Percentiles rank a stretch among this genome's conserved stretches.
phyloP scores from a whole-genome alignment of 64 coral and sea anemone genomes.

The Montipora cactus region DNA sequence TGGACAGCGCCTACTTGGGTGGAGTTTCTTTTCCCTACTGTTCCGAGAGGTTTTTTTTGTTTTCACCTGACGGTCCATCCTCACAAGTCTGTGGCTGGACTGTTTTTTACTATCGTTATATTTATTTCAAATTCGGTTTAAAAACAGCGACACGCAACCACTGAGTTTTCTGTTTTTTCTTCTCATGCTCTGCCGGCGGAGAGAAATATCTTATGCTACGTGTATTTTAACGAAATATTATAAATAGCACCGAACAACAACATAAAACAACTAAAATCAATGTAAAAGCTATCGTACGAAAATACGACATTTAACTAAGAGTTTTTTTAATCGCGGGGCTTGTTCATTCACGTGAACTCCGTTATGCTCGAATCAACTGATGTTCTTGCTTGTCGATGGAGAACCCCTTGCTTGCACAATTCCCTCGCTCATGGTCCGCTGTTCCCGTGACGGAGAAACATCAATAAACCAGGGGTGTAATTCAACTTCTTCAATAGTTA shows the following conservation, averaged over 20 bases:
- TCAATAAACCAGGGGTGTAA: slow-evolving; percentile 62
- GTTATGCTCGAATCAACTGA: background rate
- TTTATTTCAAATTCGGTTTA: too few species aligned
- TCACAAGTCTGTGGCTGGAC: too few species aligned
- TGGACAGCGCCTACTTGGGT: too few species aligned
- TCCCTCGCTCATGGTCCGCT: background rate
- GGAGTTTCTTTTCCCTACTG: too few species aligned
- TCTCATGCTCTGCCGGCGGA: too few species aligned
- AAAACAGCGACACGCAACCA: too few species aligned
- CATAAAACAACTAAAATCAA: background rate
- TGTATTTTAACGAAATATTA: background rate
- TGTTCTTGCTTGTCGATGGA: background rate
- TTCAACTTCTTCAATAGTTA: slow-evolving; percentile 63
- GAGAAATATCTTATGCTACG: background rate
- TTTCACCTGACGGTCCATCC: too few species aligned
- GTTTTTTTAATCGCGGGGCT: background rate
- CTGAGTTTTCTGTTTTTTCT: too few species aligned
- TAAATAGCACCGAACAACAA: background rate
- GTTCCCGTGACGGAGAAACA: background rate
- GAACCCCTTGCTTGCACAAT: background rate
- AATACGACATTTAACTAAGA: background rate
- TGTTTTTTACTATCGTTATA: too few species aligned
- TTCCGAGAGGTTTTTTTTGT: too few species aligned
- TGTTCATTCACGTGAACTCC: background rate
- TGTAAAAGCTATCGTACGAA: background rate